Evolutionary conservation across 2,797 vertebrate genomes (phyloP).

Genomic region (Lutjanus argentimaculatus): DNA sequence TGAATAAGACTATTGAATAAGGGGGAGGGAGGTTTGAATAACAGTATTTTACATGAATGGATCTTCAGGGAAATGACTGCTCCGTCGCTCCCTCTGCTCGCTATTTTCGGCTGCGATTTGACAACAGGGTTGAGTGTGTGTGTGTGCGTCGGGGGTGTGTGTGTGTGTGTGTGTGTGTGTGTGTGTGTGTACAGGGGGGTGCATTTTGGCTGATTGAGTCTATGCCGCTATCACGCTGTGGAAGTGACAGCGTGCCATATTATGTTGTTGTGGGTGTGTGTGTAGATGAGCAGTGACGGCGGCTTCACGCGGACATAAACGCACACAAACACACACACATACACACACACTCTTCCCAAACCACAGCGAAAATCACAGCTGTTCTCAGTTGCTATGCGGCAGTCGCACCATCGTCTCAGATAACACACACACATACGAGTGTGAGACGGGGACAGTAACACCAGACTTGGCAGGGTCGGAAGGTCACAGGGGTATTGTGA

Average conservation of each 20-base stretch:
- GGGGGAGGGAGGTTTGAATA: slow-evolving; percentile 77
- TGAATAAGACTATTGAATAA: slow-evolving; percentile 78
- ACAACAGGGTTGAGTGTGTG: slow-evolving; percentile 60
- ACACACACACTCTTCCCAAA: slow-evolving; percentile 11
- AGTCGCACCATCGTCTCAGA: slow-evolving; percentile 74
- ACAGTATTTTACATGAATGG: slow-evolving; percentile 84
- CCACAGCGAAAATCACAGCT: slow-evolving; percentile 79
- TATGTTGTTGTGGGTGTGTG: slow-evolving; percentile 63
- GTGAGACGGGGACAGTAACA: slow-evolving; percentile 67
- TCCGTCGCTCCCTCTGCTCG: slow-evolving; percentile 60
- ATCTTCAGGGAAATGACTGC: slow-evolving; percentile 80
- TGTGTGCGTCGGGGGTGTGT: background rate
- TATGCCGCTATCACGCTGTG: slow-evolving; percentile 59
- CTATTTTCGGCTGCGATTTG: slow-evolving; percentile 71
- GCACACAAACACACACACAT: slow-evolving; percentile 21
- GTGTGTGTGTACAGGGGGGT: background rate
- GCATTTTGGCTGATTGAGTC: slow-evolving; percentile 69
- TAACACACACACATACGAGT: slow-evolving; percentile 64
- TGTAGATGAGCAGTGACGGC: slow-evolving; percentile 59
- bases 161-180: slow-evolving; percentile 23
- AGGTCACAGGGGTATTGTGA: slow-evolving; percentile 79
- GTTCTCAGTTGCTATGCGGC: slow-evolving; percentile 78
- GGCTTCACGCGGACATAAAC: slow-evolving; percentile 30
- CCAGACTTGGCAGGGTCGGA: slow-evolving; percentile 77
- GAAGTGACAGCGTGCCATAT: slow-evolving; percentile 69